Conservation (phyloP, 1,140 invertebrate species). For the Gonatopus flavifemur region DNA sequence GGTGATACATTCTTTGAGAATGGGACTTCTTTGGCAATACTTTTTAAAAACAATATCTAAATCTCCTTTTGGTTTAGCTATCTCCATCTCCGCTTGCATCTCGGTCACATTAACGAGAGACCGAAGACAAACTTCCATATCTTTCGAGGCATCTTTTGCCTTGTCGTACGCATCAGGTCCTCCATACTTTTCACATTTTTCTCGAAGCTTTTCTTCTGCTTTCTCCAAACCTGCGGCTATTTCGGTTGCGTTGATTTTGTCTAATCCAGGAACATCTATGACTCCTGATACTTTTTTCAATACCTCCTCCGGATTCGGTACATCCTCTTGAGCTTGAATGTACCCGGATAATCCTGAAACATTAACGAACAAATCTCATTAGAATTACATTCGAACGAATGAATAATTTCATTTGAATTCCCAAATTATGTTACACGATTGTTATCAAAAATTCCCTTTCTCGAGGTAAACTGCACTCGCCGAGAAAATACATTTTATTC, state of each 20-base stretch:
- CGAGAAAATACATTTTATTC: too few relatives aligned
- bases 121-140: constrained; percentile 53
- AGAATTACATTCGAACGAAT: too few relatives aligned
- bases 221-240: constrained; percentile 41
- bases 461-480: too few relatives aligned
- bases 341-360: constrained; percentile 20
- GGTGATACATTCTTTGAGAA: constrained; percentile 63
- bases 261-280: constrained; percentile 22
- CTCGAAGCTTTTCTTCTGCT: constrained; percentile 37
- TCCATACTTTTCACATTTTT: constrained; percentile 55
- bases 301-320: constrained; percentile 11
- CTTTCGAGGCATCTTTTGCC: constrained; percentile 37
- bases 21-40: constrained; percentile 67
- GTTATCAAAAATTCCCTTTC: too few relatives aligned
- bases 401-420: too few relatives aligned
- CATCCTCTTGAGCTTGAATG: constrained; percentile 8
- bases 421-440: too few relatives aligned
- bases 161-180: constrained; percentile 36
- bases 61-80: constrained; percentile 62
- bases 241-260: constrained; percentile 29
- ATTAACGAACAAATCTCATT: background rate
- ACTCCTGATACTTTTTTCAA: constrained; percentile 26
- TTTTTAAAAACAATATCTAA: constrained; percentile 69
- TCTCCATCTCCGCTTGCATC: constrained; percentile 64
- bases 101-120: constrained; percentile 56